phyloP scores from a whole-genome alignment of 2,888 invertebrate species.

The Limnephilus auricula region DNA sequence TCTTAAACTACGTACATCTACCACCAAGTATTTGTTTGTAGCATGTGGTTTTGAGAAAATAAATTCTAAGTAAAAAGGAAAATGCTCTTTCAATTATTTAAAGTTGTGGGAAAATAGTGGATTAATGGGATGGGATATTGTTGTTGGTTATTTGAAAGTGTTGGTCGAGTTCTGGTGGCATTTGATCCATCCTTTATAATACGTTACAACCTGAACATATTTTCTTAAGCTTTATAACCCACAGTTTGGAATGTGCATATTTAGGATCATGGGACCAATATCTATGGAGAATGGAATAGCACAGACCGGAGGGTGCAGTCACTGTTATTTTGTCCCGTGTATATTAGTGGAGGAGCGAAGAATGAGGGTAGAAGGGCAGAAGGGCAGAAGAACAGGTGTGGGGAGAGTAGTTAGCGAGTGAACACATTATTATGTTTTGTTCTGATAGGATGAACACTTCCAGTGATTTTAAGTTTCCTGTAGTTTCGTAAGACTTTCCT shows the following conservation, averaged over 20 bases:
- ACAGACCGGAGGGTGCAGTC: not conserved
- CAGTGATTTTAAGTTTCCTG: constrained; percentile 28
- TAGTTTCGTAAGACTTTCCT: not conserved
- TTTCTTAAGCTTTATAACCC: constrained; percentile 20
- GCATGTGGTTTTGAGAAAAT: constrained; percentile 24
- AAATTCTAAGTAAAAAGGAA: constrained; percentile 45
- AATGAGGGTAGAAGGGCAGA: not conserved
- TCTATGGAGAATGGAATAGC: constrained; percentile 26
- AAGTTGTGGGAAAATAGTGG: not conserved
- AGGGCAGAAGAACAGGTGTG: not conserved
- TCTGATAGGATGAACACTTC: constrained; percentile 17
- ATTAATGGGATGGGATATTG: not conserved
- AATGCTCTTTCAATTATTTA: constrained; percentile 43
- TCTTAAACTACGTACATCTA: constrained; percentile 25
- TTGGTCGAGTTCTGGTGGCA: not conserved
- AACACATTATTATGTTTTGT: constrained; percentile 24
- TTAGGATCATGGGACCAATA: constrained; percentile 43
- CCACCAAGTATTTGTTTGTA: not conserved
- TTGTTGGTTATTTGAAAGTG: not conserved
- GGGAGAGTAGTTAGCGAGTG: not conserved
- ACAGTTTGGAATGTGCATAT: constrained; percentile 25
- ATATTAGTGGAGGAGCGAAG: constrained; percentile 5
- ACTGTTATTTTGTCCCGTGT: constrained; percentile 22
- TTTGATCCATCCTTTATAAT: not conserved
- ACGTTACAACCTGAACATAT: not conserved